Percentiles rank a stretch among this genome's conserved stretches.
These are phyloP conservation scores for Lutraria rhynchaena DNA, from an alignment of 1,140 invertebrate species.

Conservation along the genomic window DNA sequence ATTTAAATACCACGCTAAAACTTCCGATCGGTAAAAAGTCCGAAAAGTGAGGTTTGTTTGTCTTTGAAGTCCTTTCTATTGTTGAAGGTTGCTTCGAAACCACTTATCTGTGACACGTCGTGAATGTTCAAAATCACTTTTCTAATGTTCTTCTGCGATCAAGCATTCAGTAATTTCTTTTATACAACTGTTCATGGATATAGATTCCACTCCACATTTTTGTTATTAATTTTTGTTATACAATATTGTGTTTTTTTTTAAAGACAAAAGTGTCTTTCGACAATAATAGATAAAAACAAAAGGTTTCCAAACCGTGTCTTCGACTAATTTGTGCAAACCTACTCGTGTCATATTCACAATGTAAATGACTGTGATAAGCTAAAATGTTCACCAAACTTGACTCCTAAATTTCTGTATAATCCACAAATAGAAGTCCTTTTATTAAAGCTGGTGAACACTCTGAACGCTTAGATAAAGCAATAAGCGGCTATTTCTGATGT, in stretches of 20 bases:
- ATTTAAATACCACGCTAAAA: no score
- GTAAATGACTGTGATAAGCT: slow-evolving; percentile 49
- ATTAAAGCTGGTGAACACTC: neutral
- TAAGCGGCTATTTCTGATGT: neutral
- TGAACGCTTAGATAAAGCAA: neutral
- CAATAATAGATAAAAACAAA: slow-evolving; percentile 12
- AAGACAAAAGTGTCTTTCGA: slow-evolving; percentile 27
- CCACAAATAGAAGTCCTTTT: neutral
- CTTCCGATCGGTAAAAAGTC: neutral
- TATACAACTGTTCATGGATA: neutral
- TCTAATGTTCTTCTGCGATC: neutral
- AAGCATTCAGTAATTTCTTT: neutral
- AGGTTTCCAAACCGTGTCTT: neutral
- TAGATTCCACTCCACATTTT: no score
- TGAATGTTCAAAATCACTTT: slow-evolving; percentile 6
- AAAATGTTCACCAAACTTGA: slow-evolving; percentile 19
- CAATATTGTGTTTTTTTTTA: slow-evolving; percentile 13
- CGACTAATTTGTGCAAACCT: slow-evolving; percentile 19
- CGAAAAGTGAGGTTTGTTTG: slow-evolving; percentile 12
- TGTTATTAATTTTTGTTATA: neutral
- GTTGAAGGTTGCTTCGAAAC: slow-evolving; percentile 22
- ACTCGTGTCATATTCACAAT: neutral
- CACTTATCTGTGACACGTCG: neutral
- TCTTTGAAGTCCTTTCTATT: slow-evolving; percentile 14
- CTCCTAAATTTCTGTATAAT: slow-evolving; percentile 27